Evolutionary conservation across 2,113 vertebrate species (phyloP).

Genomic region (Hiodon tergisus): DNA sequence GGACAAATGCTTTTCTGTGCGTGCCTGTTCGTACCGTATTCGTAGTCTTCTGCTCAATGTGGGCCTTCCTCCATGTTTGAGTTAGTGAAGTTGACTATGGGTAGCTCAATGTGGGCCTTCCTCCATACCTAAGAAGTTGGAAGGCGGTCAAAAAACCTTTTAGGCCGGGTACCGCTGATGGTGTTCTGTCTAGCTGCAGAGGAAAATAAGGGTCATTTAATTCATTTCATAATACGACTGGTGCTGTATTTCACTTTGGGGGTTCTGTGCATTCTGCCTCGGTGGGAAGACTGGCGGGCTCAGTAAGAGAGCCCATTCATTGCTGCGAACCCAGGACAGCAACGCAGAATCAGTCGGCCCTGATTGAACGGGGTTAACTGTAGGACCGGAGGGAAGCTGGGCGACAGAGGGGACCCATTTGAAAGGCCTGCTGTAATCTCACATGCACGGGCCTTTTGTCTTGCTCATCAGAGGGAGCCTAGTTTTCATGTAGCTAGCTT

Average conservation of each 20-base stretch:
- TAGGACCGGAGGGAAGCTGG: neutral
- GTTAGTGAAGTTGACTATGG: too few relatives aligned
- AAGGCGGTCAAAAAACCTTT: slow-evolving; percentile 40
- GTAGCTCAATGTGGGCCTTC: slow-evolving; percentile 31
- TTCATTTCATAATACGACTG: neutral
- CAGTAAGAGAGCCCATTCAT: slow-evolving; percentile 14
- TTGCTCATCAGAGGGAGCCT: neutral
- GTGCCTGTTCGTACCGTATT: too few relatives aligned
- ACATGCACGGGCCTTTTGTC: neutral
- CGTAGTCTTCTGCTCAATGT: too few relatives aligned
- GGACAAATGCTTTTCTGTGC: too few relatives aligned
- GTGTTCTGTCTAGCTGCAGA: slow-evolving; percentile 23
- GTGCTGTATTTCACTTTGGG: neutral
- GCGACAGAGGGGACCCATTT: neutral
- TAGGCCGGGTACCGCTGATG: slow-evolving; percentile 27
- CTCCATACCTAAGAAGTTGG: slow-evolving; percentile 32
- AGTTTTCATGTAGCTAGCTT: neutral
- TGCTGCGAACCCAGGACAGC: neutral
- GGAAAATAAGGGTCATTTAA: slow-evolving; percentile 29
- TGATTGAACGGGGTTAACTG: neutral
- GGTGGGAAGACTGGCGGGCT: neutral
- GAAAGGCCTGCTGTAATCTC: neutral
- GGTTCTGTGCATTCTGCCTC: neutral
- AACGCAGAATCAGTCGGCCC: neutral
- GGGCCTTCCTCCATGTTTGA: too few relatives aligned